Base-by-base conservation (phyloP, 2,888 invertebrate genomes). In the Aelia acuminata region DNA sequence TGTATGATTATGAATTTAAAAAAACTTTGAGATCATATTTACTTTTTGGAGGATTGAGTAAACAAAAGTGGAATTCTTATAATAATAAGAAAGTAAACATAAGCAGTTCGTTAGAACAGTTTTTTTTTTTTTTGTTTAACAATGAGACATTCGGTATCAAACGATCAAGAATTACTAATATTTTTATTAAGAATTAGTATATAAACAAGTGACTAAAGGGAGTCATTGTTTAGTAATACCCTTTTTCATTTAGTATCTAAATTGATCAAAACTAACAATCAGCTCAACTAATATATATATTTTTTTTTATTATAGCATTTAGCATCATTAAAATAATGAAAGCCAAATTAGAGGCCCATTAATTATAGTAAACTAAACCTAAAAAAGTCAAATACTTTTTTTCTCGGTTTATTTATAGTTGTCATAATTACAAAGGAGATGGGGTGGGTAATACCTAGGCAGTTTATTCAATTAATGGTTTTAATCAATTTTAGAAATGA, bases 361-460 rank as follows among this genome's bases (percentile, higher is more conserved):
- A 70, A 0, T 35, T 20, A 35, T 35, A 70, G 20, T 35, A 31
- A 70, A 35, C 63, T 35, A 35, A 18, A 70, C 35, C 0, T 18
- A 70, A 31, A 31, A 31, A 35, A 13, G 18, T 20, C 4, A 57
- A 26, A n/a, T n/a, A 57, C n/a, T n/a, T 53, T 53, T 50, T 53
- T 53, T 20, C 20, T 57, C 26, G n/a, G 57, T 57, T 57, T 26
- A 57, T 70, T 70, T 70, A 70, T 35, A 70, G 63, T 70, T 70
- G 31, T 31, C 35, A 70, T 15, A 3, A 31, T 70, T 70, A 18
- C 31, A 70, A 70, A 70, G 8, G 35, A 8, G 35, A 31, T 4
- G 35, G 18, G 35, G 7, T 70, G 35, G 35, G 35, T 70, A 18
- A 70, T 70, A 35, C 7, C 20, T 35, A 18, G 18, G 18, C 7